Base-by-base conservation (phyloP, 1,140 invertebrate species). In the Dendroctonus ponderosae region DNA sequence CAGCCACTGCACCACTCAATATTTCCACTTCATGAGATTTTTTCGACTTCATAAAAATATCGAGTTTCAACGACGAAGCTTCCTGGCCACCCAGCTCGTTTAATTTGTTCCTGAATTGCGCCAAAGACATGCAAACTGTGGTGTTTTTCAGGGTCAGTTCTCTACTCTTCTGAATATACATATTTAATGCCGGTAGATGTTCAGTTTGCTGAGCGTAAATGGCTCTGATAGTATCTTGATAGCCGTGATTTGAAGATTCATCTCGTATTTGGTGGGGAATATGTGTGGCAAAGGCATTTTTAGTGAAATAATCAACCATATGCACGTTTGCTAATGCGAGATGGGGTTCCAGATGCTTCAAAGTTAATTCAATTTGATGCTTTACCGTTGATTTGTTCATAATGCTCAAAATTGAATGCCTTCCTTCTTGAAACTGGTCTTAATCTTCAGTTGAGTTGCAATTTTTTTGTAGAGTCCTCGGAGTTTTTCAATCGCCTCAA, bases 1-100 rank as follows among this genome's bases (percentile, higher is more conserved):
- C 67, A 15, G 74, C 68, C 6, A 69, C 69, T 12, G 77, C 42
- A 6, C 60, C 68, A 67, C 81, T 82, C 74, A 88, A 82, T 15
- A 80, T 72, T 72, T 85, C 80, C 39, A 94, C 91, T 82, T 96
- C 92, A 77, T 94, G 90, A 59, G 82, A 85, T 74, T 96, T 96
- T 76, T 95, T 95, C 37, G 81, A 77, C 8, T 83, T 88, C 89
- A 91, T 92, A 75, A 91, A 91, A 68, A 85, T 83, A 9, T 82
- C 74, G n/a, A 80, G 67, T 44, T 77, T 78, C 8, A 77, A 64
- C 26, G 68, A 58, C 9, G 62, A 11, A 9, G 72, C 43, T 57
- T 75, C 54, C 15, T 68, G 40, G 64, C 69, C 70, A 7, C 71
- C 76, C 7, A 76, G 70, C 5, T 71, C 69, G 15, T 76, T 77